Evolutionary conservation across 2,113 vertebrate species (phyloP).

Genomic region (Atherinomorus stipes): DNA sequence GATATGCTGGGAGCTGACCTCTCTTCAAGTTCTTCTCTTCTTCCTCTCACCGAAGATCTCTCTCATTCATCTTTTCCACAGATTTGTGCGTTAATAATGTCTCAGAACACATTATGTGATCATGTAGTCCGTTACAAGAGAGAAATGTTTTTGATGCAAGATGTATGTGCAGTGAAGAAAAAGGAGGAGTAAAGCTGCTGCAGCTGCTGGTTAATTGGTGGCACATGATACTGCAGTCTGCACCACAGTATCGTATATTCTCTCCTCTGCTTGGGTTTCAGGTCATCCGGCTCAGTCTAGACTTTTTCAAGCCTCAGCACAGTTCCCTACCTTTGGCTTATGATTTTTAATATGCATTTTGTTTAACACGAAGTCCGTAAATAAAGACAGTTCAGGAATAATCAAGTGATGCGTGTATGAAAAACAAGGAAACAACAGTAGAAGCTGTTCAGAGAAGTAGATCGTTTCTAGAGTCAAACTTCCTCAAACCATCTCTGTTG

Average conservation of each 20-base stretch:
- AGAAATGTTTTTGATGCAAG: not conserved
- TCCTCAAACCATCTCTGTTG: not conserved
- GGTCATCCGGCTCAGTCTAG: no score
- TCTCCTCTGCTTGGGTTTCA: no score
- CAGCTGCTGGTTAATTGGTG: not conserved
- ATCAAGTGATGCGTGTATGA: no score
- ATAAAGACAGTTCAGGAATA: no score
- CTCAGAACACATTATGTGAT: not conserved
- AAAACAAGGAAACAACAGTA: not conserved
- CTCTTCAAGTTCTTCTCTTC: constrained; percentile 10
- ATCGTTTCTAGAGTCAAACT: constrained; percentile 10
- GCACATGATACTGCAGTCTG: not conserved
- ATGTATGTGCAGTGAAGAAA: not conserved
- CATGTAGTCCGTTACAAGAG: not conserved
- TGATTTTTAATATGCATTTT: not conserved
- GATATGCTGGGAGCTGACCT: constrained; percentile 11
- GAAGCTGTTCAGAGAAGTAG: not conserved
- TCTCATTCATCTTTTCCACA: not conserved
- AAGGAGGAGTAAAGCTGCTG: not conserved
- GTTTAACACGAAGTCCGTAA: no score
- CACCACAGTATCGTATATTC: no score
- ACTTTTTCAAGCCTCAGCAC: not conserved
- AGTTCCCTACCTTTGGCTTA: not conserved
- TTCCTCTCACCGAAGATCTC: not conserved
- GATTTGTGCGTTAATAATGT: not conserved